Percentiles rank a stretch among this genome's conserved stretches.
Evolutionary conservation across 2,113 vertebrate species (phyloP).

Genomic region (Salminus brasiliensis): DNA sequence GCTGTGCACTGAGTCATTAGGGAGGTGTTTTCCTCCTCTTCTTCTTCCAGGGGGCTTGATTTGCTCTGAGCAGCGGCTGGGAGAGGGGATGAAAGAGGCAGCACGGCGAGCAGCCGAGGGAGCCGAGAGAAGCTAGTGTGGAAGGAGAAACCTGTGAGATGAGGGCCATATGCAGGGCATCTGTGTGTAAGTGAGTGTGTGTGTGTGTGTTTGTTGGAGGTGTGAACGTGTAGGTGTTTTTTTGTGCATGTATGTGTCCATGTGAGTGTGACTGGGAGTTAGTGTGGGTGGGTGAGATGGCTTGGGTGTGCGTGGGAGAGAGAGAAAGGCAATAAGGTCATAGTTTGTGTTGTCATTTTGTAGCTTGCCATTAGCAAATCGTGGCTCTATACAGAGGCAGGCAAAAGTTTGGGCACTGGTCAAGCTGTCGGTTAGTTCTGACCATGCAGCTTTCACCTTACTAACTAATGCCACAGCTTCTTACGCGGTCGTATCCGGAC

Average conservation of each 20-base stretch:
- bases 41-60: neutral
- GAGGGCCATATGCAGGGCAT: constrained; percentile 5
- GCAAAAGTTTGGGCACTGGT: too few species aligned
- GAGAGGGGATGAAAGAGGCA: neutral
- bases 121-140: neutral
- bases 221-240: neutral
- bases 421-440: too few species aligned
- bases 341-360: too few species aligned
- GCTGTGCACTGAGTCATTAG: neutral
- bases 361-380: too few species aligned
- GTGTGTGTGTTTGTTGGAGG: neutral
- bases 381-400: too few species aligned
- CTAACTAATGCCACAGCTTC: too few species aligned
- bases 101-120: neutral
- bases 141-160: neutral
- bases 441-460: too few species aligned
- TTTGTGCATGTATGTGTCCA: neutral
- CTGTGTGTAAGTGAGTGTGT: too few species aligned
- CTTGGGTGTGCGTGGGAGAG: neutral
- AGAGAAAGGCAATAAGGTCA: constrained; percentile 30
- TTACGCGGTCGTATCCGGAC: too few species aligned
- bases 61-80: neutral
- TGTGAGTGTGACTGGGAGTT: neutral
- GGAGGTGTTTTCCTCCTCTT: neutral
- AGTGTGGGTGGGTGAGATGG: neutral